A percentile compares a stretch with the other conserved stretches of the same genome.
These are phyloP conservation scores for Coelinius sp. DNA, from an alignment of 2,888 invertebrate genomes.

Conservation along the genomic window DNA sequence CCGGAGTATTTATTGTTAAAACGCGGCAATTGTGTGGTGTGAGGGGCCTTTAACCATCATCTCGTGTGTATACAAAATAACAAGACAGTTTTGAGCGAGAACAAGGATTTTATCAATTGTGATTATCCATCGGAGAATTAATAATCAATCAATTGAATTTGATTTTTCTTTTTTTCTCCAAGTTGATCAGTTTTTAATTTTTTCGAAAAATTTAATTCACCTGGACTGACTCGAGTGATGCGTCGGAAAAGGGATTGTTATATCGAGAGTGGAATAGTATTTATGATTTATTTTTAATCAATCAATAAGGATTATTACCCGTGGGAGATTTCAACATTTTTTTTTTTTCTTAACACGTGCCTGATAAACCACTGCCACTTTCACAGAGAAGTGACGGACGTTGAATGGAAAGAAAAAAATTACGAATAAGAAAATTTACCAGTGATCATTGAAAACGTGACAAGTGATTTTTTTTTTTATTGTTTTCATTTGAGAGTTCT, in stretches of 20 bases:
- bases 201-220: background rate
- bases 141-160: background rate
- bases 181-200: too few relatives aligned
- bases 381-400: constrained; percentile 5
- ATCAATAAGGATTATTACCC: background rate
- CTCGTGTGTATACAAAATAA: background rate
- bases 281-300: background rate
- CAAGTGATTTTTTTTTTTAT: too few relatives aligned
- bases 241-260: constrained; percentile 4
- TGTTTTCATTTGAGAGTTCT: background rate
- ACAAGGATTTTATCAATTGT: background rate
- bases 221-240: constrained; percentile 7
- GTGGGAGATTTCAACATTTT: background rate
- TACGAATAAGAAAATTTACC: background rate
- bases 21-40: background rate
- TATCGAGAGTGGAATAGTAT: background rate
- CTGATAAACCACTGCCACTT: constrained; percentile 2
- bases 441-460: constrained; percentile 4
- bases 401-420: background rate
- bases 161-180: background rate
- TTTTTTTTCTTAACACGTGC: constrained; percentile 19
- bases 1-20: background rate
- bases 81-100: background rate
- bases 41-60: background rate
- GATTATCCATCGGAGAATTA: background rate